Evolutionary conservation across 2,888 invertebrate species (phyloP).

Genomic region (Gibbula magus): DNA sequence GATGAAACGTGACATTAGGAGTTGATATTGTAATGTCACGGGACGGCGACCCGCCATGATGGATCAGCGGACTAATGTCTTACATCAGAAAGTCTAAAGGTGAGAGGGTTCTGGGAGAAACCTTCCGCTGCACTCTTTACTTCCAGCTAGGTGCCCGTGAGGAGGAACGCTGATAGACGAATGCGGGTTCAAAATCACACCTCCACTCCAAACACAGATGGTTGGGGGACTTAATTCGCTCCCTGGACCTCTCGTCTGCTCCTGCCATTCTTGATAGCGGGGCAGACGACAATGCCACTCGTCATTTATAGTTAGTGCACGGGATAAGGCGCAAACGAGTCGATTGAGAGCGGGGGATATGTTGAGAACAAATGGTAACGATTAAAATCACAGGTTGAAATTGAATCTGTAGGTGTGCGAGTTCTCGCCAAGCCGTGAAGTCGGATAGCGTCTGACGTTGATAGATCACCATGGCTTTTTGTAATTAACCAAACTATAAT

Average conservation of each 20-base stretch:
- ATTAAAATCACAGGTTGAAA: conserved; percentile 10
- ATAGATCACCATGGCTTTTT: not conserved
- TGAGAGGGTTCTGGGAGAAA: too few species aligned
- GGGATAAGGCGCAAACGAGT: not conserved
- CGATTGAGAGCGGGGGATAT: not conserved
- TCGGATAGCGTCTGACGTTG: not conserved
- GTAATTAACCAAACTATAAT: too few species aligned
- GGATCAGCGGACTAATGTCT: too few species aligned
- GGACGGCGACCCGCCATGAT: too few species aligned
- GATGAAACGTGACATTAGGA: too few species aligned
- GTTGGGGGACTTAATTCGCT: not conserved
- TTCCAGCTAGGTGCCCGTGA: too few species aligned
- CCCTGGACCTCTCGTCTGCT: not conserved
- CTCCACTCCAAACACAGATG: not conserved
- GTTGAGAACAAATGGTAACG: not conserved
- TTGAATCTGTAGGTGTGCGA: not conserved
- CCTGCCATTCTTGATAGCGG: not conserved
- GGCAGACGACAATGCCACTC: not conserved
- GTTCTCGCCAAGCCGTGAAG: not conserved
- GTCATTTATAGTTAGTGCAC: not conserved
- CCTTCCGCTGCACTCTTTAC: too few species aligned
- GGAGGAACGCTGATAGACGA: not conserved
- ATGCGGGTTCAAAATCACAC: not conserved
- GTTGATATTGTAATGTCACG: too few species aligned
- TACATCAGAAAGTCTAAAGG: too few species aligned